phyloP scores from a whole-genome alignment of 2,797 vertebrate species.

The Loriculus beryllinus region DNA sequence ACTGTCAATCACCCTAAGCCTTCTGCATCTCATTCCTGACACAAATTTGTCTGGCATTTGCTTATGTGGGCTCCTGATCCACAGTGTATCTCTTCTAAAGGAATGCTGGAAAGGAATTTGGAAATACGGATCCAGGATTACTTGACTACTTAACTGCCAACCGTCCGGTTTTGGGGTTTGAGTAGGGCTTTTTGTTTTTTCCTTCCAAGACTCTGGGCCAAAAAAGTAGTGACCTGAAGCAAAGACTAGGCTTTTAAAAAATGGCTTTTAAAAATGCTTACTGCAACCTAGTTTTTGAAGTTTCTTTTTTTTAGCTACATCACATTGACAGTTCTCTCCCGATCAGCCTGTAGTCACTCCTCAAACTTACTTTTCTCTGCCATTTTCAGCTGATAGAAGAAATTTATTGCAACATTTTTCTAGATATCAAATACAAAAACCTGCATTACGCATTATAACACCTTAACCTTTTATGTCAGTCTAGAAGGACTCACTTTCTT shows the following conservation, averaged over 20 bases:
- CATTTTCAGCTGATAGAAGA: neutral
- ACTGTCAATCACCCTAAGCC: neutral
- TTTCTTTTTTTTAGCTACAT: neutral
- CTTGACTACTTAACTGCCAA: neutral
- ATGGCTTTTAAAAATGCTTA: neutral
- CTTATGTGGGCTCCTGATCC: neutral
- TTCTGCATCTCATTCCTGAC: neutral
- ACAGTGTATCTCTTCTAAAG: neutral
- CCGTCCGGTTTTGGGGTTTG: neutral
- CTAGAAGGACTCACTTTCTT: neutral
- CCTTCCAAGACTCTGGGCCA: neutral
- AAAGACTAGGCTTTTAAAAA: neutral
- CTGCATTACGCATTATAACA: neutral
- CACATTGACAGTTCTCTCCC: neutral
- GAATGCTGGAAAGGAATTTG: neutral
- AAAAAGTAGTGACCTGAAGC: neutral
- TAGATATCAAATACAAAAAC: neutral
- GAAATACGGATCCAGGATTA: neutral
- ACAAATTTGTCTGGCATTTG: neutral
- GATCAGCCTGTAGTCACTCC: neutral
- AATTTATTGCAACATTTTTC: neutral
- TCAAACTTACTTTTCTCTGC: neutral
- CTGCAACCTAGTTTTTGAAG: neutral
- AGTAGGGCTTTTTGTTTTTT: neutral
- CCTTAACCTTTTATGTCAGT: neutral